These are phyloP conservation scores for Salpingus planirostris DNA, from an alignment of 2,888 invertebrate species.

Conservation along the genomic window DNA sequence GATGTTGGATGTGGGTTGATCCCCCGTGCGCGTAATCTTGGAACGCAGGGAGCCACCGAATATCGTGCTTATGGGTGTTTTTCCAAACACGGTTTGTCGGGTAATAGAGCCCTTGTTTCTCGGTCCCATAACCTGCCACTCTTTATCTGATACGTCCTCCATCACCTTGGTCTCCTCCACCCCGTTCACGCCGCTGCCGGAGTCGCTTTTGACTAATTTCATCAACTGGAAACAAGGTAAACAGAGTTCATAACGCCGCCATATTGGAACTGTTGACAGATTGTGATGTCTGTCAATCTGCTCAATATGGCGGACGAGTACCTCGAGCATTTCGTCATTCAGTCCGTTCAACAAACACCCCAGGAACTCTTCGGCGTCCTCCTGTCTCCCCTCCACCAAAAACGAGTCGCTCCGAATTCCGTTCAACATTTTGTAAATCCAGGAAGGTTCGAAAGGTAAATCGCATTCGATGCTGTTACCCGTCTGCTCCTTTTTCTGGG, in stretches of 20 bases:
- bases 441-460: slow-evolving; percentile 81
- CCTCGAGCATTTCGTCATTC: slow-evolving; percentile 95
- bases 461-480: slow-evolving; percentile 51
- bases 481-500: slow-evolving; percentile 44
- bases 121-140: slow-evolving; percentile 77
- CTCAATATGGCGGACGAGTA: too few relatives aligned
- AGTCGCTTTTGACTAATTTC: slow-evolving; percentile 39
- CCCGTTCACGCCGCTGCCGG: slow-evolving; percentile 25
- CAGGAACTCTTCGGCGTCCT: slow-evolving; percentile 96
- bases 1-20: slow-evolving; percentile 79
- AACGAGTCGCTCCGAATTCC: slow-evolving; percentile 62
- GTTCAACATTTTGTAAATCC: slow-evolving; percentile 76
- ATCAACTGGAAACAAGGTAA: slow-evolving; percentile 44
- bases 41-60: slow-evolving; percentile 88
- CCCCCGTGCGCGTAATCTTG: slow-evolving; percentile 64
- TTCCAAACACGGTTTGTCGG: slow-evolving; percentile 69
- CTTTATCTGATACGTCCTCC: slow-evolving; percentile 46
- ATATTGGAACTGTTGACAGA: too few relatives aligned
- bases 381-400: slow-evolving; percentile 82
- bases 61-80: slow-evolving; percentile 85
- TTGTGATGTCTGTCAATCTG: neutral
- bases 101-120: slow-evolving; percentile 84
- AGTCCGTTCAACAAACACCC: slow-evolving; percentile 87
- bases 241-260: slow-evolving; percentile 4
- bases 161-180: slow-evolving; percentile 18